Percentiles rank a stretch among this genome's conserved stretches.
Conservation (phyloP, 1,140 invertebrate species). For the Lepidurus couesii region DNA sequence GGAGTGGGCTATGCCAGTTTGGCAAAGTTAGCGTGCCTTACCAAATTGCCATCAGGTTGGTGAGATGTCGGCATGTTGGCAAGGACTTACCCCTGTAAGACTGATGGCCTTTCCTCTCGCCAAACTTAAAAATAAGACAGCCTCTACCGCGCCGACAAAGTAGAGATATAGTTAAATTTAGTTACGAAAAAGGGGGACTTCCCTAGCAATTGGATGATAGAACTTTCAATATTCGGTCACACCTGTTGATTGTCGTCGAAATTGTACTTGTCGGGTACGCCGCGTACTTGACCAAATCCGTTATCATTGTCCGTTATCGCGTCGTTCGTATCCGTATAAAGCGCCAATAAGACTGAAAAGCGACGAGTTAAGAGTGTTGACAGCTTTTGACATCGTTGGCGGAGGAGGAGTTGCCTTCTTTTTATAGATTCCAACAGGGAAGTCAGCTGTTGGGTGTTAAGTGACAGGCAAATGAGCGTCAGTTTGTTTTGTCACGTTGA, state of each 20-base stretch:
- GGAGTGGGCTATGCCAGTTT: constrained; percentile 14
- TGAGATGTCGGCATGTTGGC: constrained; percentile 20
- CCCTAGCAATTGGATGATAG: neutral
- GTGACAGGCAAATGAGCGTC: constrained; percentile 18
- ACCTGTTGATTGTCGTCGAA: neutral
- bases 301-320: neutral
- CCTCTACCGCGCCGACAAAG: constrained; percentile 1
- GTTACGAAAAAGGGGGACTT: neutral
- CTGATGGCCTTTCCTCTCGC: neutral
- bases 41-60: constrained; percentile 21
- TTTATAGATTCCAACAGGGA: neutral
- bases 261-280: no score
- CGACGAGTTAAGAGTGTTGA: neutral
- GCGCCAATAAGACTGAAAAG: neutral
- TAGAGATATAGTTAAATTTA: constrained; percentile 4
- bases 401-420: neutral
- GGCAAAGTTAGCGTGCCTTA: constrained; percentile 21
- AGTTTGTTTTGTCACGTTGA: constrained; percentile 16
- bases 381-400: constrained; percentile 8
- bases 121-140: constrained; percentile 14
- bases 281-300: no score
- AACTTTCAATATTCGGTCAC: neutral
- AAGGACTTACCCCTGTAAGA: neutral
- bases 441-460: constrained; percentile 21
- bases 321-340: neutral